These are phyloP conservation scores for Diploptera punctata DNA, from an alignment of 2,888 invertebrate species.

Conservation along the genomic window DNA sequence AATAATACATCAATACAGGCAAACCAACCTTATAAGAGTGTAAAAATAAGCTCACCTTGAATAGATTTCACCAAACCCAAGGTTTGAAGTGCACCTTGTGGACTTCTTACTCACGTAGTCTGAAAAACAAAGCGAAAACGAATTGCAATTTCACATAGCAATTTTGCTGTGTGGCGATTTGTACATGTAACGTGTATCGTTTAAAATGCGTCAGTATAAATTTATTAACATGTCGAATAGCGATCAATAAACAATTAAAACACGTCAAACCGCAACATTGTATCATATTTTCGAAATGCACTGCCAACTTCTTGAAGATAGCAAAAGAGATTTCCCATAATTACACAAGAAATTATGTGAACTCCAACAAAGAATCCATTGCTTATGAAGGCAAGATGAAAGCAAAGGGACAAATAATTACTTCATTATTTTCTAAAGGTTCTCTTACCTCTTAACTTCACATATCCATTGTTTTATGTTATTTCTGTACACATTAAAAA, in stretches of 20 bases:
- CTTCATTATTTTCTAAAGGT: neutral
- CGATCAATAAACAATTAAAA: too few relatives aligned
- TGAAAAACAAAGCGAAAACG: too few relatives aligned
- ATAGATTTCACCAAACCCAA: conserved; percentile 6
- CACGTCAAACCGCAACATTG: too few relatives aligned
- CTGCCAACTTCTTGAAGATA: too few relatives aligned
- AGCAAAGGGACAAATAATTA: neutral
- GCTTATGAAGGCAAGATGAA: neutral
- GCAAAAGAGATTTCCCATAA: neutral
- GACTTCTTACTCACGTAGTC: neutral
- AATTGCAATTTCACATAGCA: too few relatives aligned
- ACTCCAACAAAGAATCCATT: neutral
- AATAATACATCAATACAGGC: too few relatives aligned
- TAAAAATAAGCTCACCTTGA: neutral
- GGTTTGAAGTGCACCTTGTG: conserved; percentile 21
- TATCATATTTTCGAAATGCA: too few relatives aligned
- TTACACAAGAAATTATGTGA: neutral
- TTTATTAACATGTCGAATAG: too few relatives aligned
- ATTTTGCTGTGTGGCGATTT: too few relatives aligned
- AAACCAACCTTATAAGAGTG: too few relatives aligned
- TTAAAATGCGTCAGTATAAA: too few relatives aligned
- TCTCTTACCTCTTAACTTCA: conserved; percentile 27
- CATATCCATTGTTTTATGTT: conserved; percentile 23
- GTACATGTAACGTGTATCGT: too few relatives aligned
- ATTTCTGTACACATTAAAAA: conserved; percentile 4